phyloP scores from a whole-genome alignment of 2,797 vertebrate genomes.

The Myotis pilosus region DNA sequence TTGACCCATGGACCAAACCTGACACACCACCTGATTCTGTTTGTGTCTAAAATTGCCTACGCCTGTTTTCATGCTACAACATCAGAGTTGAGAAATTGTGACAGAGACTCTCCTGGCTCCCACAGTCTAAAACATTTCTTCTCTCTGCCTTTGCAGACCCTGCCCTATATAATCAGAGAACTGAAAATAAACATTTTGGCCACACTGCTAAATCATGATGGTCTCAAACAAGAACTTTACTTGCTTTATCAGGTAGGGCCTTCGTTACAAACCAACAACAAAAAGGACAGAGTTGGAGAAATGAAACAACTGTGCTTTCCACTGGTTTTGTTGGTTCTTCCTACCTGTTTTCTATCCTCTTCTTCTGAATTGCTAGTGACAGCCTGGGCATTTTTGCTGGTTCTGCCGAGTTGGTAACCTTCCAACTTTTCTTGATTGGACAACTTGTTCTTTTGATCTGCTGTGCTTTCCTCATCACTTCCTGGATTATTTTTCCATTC shows the following conservation, averaged over 20 bases:
- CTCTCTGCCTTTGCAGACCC: neutral
- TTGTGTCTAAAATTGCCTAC: neutral
- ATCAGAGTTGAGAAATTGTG: neutral
- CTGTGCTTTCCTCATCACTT: slow-evolving; percentile 62
- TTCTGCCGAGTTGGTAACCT: neutral
- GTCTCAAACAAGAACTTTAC: neutral
- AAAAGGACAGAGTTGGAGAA: neutral
- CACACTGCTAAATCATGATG: neutral
- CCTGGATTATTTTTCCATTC: slow-evolving; percentile 82
- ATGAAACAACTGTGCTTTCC: neutral
- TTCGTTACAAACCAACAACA: slow-evolving; percentile 14
- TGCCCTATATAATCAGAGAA: neutral
- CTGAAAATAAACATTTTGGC: neutral
- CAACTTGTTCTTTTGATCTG: slow-evolving; percentile 16
- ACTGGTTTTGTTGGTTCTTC: slow-evolving; percentile 73
- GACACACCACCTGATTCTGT: neutral
- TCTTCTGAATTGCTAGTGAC: slow-evolving; percentile 43
- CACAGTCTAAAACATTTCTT: neutral
- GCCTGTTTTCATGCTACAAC: neutral
- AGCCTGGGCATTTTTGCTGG: neutral
- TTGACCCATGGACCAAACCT: slow-evolving; percentile 10
- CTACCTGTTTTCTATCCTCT: slow-evolving; percentile 70
- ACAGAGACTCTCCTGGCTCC: neutral
- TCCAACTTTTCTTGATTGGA: slow-evolving; percentile 20
- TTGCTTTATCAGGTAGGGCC: neutral